phyloP scores from a whole-genome alignment of 2,888 invertebrate species.

The Chaetogeoica ovagalla region DNA sequence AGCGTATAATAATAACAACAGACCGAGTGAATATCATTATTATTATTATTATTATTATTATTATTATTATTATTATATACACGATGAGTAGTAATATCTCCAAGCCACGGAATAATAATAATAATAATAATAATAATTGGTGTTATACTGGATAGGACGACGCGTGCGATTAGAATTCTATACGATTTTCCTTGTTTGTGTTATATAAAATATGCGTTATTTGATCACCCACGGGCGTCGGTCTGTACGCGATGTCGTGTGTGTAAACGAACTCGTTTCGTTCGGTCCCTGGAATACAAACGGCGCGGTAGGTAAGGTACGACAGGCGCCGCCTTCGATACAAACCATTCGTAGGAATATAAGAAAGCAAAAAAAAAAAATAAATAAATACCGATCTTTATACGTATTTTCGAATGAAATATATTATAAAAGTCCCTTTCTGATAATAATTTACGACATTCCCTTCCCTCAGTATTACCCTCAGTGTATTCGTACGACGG shows the following conservation, averaged over 20 bases:
- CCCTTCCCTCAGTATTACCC: too few species aligned
- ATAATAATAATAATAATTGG: conserved; percentile 13
- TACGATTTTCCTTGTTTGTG: background rate
- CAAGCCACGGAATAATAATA: background rate
- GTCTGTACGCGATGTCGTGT: conserved; percentile 1
- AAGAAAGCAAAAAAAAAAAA: background rate
- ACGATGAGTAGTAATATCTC: background rate
- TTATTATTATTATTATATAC: too few species aligned
- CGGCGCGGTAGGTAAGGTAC: background rate
- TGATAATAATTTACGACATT: too few species aligned
- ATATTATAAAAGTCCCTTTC: too few species aligned
- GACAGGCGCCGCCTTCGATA: background rate
- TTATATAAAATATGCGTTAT: background rate
- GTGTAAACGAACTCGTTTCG: conserved; percentile 1
- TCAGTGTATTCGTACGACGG: background rate
- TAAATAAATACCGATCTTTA: too few species aligned
- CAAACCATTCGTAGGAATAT: background rate
- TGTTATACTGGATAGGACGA: conserved; percentile 20
- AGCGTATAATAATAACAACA: conserved; percentile 6
- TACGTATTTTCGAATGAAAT: too few species aligned
- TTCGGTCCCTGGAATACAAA: background rate
- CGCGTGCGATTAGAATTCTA: background rate
- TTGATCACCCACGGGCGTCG: conserved; percentile 15
- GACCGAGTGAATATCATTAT: conserved; percentile 15
- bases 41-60: too few species aligned